These are phyloP conservation scores for Elephantulus edwardii DNA, from an alignment of 2,113 vertebrate genomes.

Conservation along the genomic window DNA sequence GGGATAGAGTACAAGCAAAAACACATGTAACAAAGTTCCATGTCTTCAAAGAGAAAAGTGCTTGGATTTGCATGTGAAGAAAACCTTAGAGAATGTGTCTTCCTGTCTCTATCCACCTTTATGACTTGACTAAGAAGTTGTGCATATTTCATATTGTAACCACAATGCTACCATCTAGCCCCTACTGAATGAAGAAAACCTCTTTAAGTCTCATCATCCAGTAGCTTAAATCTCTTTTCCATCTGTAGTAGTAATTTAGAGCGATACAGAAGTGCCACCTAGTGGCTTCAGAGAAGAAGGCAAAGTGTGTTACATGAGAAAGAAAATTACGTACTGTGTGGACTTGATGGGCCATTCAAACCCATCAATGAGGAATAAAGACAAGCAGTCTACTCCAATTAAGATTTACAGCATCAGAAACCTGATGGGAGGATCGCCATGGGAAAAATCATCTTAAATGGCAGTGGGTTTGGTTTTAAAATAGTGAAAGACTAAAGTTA, in stretches of 20 bases:
- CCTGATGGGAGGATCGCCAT: no score
- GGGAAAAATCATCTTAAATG: no score
- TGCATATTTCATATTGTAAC: background rate
- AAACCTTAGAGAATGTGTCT: background rate
- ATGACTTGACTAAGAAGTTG: background rate
- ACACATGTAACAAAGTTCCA: conserved; percentile 21
- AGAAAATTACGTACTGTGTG: no score
- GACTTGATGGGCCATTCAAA: no score
- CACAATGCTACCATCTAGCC: background rate
- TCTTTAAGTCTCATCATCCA: background rate
- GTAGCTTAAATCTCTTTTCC: rapidly evolving
- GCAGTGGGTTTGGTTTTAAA: no score
- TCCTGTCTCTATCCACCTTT: background rate
- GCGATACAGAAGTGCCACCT: conserved; percentile 81
- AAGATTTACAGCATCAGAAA: no score
- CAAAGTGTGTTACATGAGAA: background rate
- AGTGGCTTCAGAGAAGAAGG: conserved; percentile 62
- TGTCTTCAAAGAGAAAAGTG: conserved; percentile 2
- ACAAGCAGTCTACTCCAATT: no score
- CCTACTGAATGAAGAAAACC: background rate
- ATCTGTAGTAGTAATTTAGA: background rate
- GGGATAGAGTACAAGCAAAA: conserved; percentile 19
- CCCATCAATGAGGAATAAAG: no score
- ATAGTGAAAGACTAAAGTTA: background rate
- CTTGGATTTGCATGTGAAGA: background rate